phyloP scores from a whole-genome alignment of 2,888 invertebrate species.

The Petrolisthes cinctipes region DNA sequence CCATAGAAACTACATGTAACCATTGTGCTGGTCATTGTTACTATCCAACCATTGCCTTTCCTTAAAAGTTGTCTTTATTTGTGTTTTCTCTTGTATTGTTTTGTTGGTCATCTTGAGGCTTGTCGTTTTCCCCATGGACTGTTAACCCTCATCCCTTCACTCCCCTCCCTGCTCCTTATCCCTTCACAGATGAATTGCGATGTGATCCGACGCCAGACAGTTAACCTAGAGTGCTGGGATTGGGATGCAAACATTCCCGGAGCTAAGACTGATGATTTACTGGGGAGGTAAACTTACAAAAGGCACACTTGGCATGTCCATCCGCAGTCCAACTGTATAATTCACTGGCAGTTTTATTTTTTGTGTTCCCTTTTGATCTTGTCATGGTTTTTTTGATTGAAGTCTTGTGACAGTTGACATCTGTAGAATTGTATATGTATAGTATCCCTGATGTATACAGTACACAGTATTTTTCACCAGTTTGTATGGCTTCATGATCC shows the following conservation, averaged over 20 bases:
- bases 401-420: background rate
- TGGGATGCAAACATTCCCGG: constrained; percentile 65
- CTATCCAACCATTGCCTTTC: too few relatives aligned
- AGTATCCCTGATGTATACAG: too few relatives aligned
- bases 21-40: too few relatives aligned
- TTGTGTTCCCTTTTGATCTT: background rate
- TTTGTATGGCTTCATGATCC: too few relatives aligned
- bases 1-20: too few relatives aligned
- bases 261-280: constrained; percentile 63
- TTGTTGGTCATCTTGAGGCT: background rate
- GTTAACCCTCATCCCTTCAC: background rate
- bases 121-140: background rate
- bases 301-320: background rate
- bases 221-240: constrained; percentile 62
- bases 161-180: constrained; percentile 28
- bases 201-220: constrained; percentile 56
- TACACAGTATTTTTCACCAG: too few relatives aligned
- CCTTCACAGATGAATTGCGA: constrained; percentile 56
- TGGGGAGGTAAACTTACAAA: constrained; percentile 60
- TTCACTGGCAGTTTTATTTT: background rate
- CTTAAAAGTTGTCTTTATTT: too few relatives aligned
- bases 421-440: too few relatives aligned
- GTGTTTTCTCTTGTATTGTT: background rate
- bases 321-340: background rate
- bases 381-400: background rate